Evolutionary conservation across 2,113 vertebrate genomes (phyloP).

Genomic region (Strix uralensis): DNA sequence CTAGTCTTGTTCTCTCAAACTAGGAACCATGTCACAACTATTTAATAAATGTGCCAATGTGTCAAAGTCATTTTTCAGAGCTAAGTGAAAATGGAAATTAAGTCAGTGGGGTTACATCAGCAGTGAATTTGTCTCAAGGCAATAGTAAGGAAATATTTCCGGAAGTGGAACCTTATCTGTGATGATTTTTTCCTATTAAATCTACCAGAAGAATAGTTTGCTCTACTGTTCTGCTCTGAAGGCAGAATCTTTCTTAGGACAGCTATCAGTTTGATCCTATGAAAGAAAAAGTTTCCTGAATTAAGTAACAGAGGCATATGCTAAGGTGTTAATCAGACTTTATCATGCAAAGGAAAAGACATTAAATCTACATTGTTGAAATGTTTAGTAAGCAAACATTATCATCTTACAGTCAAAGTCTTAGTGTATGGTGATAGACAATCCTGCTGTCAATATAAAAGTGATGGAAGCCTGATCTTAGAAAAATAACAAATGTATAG

Average conservation of each 20-base stretch:
- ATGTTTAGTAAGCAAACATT: not conserved
- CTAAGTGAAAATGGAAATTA: not conserved
- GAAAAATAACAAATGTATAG: not conserved
- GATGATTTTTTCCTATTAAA: not conserved
- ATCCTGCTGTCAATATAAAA: not conserved
- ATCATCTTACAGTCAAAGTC: not conserved
- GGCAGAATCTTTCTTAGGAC: not conserved
- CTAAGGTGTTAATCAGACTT: not conserved
- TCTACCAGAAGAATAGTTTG: not conserved
- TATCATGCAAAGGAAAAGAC: not conserved
- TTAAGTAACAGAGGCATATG: not conserved
- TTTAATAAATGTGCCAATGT: not conserved
- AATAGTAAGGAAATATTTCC: not conserved
- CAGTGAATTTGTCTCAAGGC: not conserved
- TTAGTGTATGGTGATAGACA: not conserved
- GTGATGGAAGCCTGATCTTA: not conserved
- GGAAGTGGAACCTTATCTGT: not conserved
- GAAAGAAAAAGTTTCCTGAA: not conserved
- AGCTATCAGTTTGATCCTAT: not conserved
- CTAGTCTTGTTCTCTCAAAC: not conserved
- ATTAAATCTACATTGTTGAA: not conserved
- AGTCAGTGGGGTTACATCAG: not conserved
- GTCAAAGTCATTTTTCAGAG: constrained; percentile 11
- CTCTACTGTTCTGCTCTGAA: not conserved
- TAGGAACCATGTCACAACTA: not conserved